Conservation (phyloP, 1,140 invertebrate species). For the Drosophila pectinifera region DNA sequence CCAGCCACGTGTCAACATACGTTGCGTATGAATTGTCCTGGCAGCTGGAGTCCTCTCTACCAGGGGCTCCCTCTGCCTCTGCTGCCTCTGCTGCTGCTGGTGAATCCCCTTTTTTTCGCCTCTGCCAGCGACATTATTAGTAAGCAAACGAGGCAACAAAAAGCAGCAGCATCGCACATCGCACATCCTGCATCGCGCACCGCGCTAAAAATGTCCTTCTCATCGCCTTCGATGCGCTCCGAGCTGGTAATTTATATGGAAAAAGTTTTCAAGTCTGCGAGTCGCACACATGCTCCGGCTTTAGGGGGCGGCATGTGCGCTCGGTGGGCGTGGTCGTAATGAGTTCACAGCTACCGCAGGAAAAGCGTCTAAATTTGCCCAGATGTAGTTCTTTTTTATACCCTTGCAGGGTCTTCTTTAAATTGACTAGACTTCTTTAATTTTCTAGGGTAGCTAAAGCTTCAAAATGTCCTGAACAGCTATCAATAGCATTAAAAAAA, state of each 20-base stretch:
- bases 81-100: slow-evolving; percentile 10
- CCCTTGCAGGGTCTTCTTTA: not conserved
- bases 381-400: not conserved
- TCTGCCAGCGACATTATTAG: slow-evolving; percentile 45
- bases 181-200: slow-evolving; percentile 16
- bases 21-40: slow-evolving; percentile 58
- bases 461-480: no score
- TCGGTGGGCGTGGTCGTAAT: slow-evolving; percentile 43
- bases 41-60: slow-evolving; percentile 2
- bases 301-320: slow-evolving; percentile 20
- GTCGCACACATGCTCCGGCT: slow-evolving; percentile 42
- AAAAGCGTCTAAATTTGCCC: not conserved
- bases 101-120: slow-evolving; percentile 24
- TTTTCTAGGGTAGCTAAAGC: no score
- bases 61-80: slow-evolving; percentile 6
- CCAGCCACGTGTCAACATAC: slow-evolving; percentile 55
- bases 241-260: slow-evolving; percentile 69
- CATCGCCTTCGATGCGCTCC: slow-evolving; percentile 43
- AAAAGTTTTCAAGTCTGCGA: slow-evolving; percentile 57
- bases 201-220: slow-evolving; percentile 53
- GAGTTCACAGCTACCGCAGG: slow-evolving; percentile 36
- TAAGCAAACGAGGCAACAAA: slow-evolving; percentile 45
- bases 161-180: slow-evolving; percentile 20
- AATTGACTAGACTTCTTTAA: no score
- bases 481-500: no score